These are phyloP conservation scores for Argyra leucocephala DNA, from an alignment of 2,888 invertebrate species.

Conservation along the genomic window DNA sequence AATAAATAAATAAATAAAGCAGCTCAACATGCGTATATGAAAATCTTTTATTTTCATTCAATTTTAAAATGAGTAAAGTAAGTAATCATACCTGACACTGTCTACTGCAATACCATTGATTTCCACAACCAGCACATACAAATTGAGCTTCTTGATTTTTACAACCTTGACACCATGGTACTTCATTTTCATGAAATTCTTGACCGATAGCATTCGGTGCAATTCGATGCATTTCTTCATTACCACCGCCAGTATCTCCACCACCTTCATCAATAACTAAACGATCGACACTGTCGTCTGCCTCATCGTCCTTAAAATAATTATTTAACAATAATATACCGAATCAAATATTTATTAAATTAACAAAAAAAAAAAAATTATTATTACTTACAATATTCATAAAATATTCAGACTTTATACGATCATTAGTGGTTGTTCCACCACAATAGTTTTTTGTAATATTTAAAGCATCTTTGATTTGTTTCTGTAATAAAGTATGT, in stretches of 20 bases:
- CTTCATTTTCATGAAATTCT: conserved; percentile 43
- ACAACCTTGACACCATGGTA: conserved; percentile 77
- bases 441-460: not conserved
- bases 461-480: conserved; percentile 22
- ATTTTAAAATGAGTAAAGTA: too few species aligned
- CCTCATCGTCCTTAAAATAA: conserved; percentile 45
- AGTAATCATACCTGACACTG: conserved; percentile 82
- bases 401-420: conserved; percentile 24
- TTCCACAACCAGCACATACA: conserved; percentile 81
- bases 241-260: conserved; percentile 40
- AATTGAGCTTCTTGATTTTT: conserved; percentile 71
- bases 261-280: conserved; percentile 51
- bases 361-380: not conserved
- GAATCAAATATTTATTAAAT: conserved; percentile 17
- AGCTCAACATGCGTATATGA: too few species aligned
- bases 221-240: conserved; percentile 29
- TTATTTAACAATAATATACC: conserved; percentile 18
- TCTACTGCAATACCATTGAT: conserved; percentile 90
- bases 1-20: too few species aligned
- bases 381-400: conserved; percentile 24
- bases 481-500: conserved; percentile 25
- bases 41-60: too few species aligned
- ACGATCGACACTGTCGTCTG: conserved; percentile 56
- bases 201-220: conserved; percentile 38
- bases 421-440: conserved; percentile 13